Conservation (phyloP, 2,797 vertebrate genomes). For the Sebastes flavidus region DNA sequence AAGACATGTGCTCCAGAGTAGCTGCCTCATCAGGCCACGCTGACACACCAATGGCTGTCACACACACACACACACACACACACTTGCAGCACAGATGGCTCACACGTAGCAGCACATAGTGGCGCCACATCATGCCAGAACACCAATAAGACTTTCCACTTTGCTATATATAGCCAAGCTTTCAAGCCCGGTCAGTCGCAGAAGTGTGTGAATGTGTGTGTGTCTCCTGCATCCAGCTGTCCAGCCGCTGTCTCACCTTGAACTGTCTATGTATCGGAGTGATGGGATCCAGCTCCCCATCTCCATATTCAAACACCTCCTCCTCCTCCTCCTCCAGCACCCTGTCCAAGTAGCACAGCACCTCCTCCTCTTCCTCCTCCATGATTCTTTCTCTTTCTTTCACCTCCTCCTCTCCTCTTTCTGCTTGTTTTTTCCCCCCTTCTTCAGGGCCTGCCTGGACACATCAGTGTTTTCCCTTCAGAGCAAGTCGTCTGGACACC, state of each 20-base stretch:
- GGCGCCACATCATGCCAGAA: slow-evolving; percentile 42
- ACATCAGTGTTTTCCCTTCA: slow-evolving; percentile 77
- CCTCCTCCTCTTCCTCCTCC: slow-evolving; percentile 97
- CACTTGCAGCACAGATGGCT: slow-evolving; percentile 50
- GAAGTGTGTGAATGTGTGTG: background rate
- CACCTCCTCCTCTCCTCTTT: slow-evolving; percentile 42
- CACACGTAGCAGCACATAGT: slow-evolving; percentile 46
- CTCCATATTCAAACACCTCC: slow-evolving; percentile 87
- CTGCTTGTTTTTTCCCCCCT: slow-evolving; percentile 24
- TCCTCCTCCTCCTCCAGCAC: slow-evolving; percentile 94
- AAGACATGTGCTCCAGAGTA: slow-evolving; percentile 41
- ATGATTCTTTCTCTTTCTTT: slow-evolving; percentile 72
- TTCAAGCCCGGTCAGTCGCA: slow-evolving; percentile 4
- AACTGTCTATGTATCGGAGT: slow-evolving; percentile 66
- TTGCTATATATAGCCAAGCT: slow-evolving; percentile 55
- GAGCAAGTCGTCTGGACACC: slow-evolving; percentile 66
- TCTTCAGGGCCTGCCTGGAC: slow-evolving; percentile 72
- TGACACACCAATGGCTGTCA: slow-evolving; percentile 31
- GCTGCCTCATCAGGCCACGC: slow-evolving; percentile 29
- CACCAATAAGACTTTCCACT: slow-evolving; percentile 57
- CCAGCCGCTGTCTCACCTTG: slow-evolving; percentile 78
- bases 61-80: slow-evolving; percentile 34
- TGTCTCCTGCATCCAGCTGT: slow-evolving; percentile 39
- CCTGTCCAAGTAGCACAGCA: slow-evolving; percentile 92
- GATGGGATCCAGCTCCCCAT: slow-evolving; percentile 87